phyloP scores from a whole-genome alignment of 2,888 invertebrate genomes.

The Orgyia antiqua region DNA sequence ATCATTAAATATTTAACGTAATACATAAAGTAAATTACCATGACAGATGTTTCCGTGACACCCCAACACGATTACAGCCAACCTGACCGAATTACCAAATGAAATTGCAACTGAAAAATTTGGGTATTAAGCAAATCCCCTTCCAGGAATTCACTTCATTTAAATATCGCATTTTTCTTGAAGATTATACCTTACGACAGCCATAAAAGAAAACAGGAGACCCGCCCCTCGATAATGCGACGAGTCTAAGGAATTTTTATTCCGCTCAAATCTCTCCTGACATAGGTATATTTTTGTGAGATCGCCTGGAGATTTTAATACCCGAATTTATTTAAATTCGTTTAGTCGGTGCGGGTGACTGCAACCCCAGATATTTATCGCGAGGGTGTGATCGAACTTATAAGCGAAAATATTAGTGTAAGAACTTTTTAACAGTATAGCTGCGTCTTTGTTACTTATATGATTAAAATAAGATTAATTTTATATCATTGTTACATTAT shows the following conservation, averaged over 20 bases:
- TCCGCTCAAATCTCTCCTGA: slow-evolving; percentile 75
- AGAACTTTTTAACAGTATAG: no score
- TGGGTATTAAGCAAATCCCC: slow-evolving; percentile 62
- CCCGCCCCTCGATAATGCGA: slow-evolving; percentile 74
- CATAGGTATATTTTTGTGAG: slow-evolving; percentile 75
- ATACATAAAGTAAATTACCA: slow-evolving; percentile 20
- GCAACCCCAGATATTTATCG: slow-evolving; percentile 70
- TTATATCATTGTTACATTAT: no score
- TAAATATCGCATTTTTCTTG: slow-evolving; percentile 78
- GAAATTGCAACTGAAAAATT: slow-evolving; percentile 62
- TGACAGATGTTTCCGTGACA: slow-evolving; percentile 31
- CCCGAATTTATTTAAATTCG: slow-evolving; percentile 77
- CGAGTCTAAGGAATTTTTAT: slow-evolving; percentile 75
- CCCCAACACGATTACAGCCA: slow-evolving; percentile 37
- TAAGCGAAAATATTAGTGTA: slow-evolving; percentile 46
- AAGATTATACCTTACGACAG: slow-evolving; percentile 78
- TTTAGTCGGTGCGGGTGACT: slow-evolving; percentile 67
- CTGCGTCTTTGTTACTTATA: no score
- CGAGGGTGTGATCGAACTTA: slow-evolving; percentile 69
- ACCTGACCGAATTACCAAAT: slow-evolving; percentile 57
- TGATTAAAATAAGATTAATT: no score
- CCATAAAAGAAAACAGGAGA: slow-evolving; percentile 77
- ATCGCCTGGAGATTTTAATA: slow-evolving; percentile 74
- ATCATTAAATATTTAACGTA: slow-evolving; percentile 2
- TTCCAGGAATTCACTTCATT: slow-evolving; percentile 73